Evolutionary conservation across 1,140 invertebrate genomes (phyloP), one percentile per base, ranked within the genome.

Genomic region (Monomorium pharaonis): DNA sequence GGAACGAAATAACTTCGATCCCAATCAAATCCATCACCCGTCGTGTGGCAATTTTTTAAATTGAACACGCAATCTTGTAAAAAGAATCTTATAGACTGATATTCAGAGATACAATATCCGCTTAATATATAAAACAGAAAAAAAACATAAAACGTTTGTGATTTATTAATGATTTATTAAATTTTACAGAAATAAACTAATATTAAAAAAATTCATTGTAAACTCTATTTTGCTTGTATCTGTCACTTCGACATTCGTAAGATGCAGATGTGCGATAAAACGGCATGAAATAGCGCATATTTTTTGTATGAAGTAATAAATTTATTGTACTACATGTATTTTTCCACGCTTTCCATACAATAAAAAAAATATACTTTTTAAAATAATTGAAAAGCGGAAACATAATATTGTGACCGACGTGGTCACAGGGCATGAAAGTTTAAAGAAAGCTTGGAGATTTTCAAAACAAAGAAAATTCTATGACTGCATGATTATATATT

Each of bases 401-500:
- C 14, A 12, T 12, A 14, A 69, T 42, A n/a, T 63, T 24, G 21
- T 27, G 27, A 27, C 24, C 5, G 49, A 44, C 6, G 1, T 18
- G 7, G 58, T 16, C n/a, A 14, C n/a, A 30, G 78, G 6, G 2
- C n/a, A n/a, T n/a, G 5, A 5, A 14, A 6, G n/a, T n/a, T 24
- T 33, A 69, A 69, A 54, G 44, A 69, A 69, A 37, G 37, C 30
- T 10, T 14, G 33, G 16, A 27, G 24, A 75, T 56, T n/a, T 65
- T 51, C 4, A 7, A n/a, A 47, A 24, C 7, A 12, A 78, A 51
- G 14, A 78, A 51, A 42, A 83, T 37, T 84, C 33, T 24, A 81
- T 27, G 51, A 72, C n/a, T 60, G 47, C 47, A 47, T 44, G 33
- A 85, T 86, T 67, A 44, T 60, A 51, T 47, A 54, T 81, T 86